Evolutionary conservation across 2,888 invertebrate species (phyloP), one percentile per base, ranked within the genome.

Genomic region (Aleiodes leptofemur): DNA sequence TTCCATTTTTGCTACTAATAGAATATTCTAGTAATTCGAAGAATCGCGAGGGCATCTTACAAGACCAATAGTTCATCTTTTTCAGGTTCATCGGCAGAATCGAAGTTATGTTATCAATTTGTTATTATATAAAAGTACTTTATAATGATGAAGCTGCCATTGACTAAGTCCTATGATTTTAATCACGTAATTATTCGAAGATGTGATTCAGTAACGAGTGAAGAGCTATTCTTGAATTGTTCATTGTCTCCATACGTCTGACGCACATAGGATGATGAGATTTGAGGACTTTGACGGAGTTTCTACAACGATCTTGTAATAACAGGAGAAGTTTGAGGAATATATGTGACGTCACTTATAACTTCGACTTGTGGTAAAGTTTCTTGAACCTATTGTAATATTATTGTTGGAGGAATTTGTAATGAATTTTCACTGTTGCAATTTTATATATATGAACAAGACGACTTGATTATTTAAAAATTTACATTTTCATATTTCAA

Each of bases 221-320:
- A 64, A 23, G 64, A 64, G 48, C 64, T 48, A 64, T 64, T 48
- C 43, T 43, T 11, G 43, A 43, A 43, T 43, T 43, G 9, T 9
- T 43, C 43, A 43, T 43, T 43, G 43, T 43, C 43, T 43, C 7
- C 43, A 43, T 23, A 13, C n/a, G 16, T 23, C 64, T 43, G 48
- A 64, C 14, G 43, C 43, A 13, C 16, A 9, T 11, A 23, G 16
- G 64, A 64, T 43, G 64, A 43, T 16, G 23, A 64, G 64, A 61
- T 61, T 61, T 43, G 38, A 61, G 64, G 64, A 64, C 43, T 64
- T 48, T 64, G 64, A 64, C 64, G 16, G 43, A 64, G 64, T 64
- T 64, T 64, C 43, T n/a, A 4, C 8, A 53, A 53, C 34, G 34
- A n/a, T 59, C 34, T 59, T 7, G 14, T 48, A 14, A 48, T 38